phyloP scores from a whole-genome alignment of 2,888 invertebrate species.

The Cephus sareptanus region DNA sequence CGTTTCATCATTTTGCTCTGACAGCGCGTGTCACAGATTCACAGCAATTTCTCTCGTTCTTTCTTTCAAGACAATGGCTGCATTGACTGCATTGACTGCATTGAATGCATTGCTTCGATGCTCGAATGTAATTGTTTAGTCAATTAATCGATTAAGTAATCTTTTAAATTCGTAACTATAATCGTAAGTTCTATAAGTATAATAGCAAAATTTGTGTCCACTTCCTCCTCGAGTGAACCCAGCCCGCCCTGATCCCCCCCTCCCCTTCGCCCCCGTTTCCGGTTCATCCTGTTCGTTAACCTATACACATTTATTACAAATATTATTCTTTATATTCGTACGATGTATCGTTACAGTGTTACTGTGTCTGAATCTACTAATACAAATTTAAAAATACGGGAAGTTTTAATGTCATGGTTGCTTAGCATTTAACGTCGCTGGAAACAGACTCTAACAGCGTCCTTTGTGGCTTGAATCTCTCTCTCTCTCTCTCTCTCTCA shows the following conservation, averaged over 20 bases:
- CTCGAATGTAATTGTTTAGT: conserved; percentile 41
- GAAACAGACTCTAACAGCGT: too few species aligned
- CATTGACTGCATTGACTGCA: background rate
- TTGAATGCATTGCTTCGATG: conserved; percentile 37
- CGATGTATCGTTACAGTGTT: conserved; percentile 48
- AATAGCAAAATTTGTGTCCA: conserved; percentile 53
- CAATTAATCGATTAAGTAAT: conserved; percentile 41
- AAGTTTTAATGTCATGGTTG: conserved; percentile 41
- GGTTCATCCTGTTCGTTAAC: background rate
- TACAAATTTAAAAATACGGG: conserved; percentile 60
- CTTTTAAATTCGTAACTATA: conserved; percentile 49
- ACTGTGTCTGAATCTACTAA: conserved; percentile 49
- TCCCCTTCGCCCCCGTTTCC: conserved; percentile 2
- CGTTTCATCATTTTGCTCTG: too few species aligned
- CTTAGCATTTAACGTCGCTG: background rate
- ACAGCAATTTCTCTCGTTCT: background rate
- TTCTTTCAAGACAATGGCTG: background rate
- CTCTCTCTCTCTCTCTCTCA: background rate
- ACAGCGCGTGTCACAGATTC: too few species aligned
- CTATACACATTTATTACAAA: conserved; percentile 52
- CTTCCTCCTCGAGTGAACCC: conserved; percentile 17
- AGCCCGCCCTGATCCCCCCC: conserved; percentile 5
- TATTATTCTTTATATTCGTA: conserved; percentile 50
- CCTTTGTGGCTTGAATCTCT: too few species aligned
- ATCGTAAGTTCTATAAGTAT: conserved; percentile 50